Evolutionary conservation across 2,797 vertebrate species (phyloP).

Genomic region (Nyctalus aviator): DNA sequence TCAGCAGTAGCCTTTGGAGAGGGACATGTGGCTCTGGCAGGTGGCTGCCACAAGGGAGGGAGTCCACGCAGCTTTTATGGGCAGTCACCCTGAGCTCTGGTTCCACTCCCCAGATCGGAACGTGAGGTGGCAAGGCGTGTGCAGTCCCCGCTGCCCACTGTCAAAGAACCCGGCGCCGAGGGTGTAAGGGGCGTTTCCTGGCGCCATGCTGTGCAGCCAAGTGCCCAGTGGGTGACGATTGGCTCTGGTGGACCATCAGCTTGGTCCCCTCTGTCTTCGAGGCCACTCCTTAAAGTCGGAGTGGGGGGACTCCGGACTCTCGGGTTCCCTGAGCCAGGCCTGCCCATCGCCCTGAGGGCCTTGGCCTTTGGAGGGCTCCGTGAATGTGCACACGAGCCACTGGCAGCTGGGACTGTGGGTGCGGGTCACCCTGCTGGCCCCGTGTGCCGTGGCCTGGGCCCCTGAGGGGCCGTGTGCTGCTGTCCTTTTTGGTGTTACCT

Average conservation of each 20-base stretch:
- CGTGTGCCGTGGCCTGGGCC: fast-evolving
- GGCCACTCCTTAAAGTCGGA: fast-evolving
- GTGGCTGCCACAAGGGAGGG: fast-evolving
- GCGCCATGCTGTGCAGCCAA: fast-evolving
- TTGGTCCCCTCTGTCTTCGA: fast-evolving
- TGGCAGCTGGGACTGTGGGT: fast-evolving
- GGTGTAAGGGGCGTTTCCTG: too few relatives aligned
- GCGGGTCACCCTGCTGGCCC: fast-evolving
- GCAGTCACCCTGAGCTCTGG: not conserved
- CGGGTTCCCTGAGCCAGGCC: not conserved
- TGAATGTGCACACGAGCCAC: fast-evolving
- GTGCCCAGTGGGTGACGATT: fast-evolving
- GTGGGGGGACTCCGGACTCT: not conserved
- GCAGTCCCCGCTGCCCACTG: fast-evolving
- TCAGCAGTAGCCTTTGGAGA: not conserved
- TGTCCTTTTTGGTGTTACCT: fast-evolving
- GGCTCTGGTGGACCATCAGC: not conserved
- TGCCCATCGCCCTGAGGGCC: fast-evolving
- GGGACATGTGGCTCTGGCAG: fast-evolving
- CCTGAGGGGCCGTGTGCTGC: fast-evolving
- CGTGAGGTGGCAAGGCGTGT: fast-evolving
- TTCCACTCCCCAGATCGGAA: not conserved
- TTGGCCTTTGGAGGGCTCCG: too few relatives aligned
- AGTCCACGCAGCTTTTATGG: not conserved
- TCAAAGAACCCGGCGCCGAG: not conserved